A percentile compares a stretch with the other conserved stretches of the same genome.
These are phyloP conservation scores for Meganola albula DNA, from an alignment of 2,888 invertebrate genomes.

Conservation along the genomic window DNA sequence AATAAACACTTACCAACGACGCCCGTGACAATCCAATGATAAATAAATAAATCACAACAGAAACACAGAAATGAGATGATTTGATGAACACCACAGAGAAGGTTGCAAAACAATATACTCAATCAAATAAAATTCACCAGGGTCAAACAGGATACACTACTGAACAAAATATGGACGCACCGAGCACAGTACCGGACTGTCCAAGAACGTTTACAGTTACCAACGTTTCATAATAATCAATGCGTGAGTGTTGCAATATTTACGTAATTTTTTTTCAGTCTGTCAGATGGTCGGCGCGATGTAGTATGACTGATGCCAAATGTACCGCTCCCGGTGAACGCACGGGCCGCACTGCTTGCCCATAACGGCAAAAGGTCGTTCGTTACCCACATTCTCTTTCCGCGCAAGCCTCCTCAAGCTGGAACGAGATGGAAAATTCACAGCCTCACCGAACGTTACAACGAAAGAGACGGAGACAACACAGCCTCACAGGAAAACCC, in stretches of 20 bases:
- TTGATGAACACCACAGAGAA: slow-evolving; percentile 52
- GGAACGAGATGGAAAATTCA: slow-evolving; percentile 51
- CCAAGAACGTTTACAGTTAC: slow-evolving; percentile 41
- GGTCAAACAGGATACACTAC: slow-evolving; percentile 63
- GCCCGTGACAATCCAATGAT: slow-evolving; percentile 66
- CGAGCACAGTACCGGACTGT: slow-evolving; percentile 33
- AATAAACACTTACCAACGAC: slow-evolving; percentile 51
- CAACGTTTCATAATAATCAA: slow-evolving; percentile 65
- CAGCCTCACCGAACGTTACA: slow-evolving; percentile 29
- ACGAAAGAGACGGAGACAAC: slow-evolving; percentile 43
- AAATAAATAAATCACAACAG: slow-evolving; percentile 58
- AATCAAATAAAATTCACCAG: slow-evolving; percentile 68
- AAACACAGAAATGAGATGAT: slow-evolving; percentile 55
- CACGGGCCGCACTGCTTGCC: slow-evolving; percentile 74
- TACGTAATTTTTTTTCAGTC: slow-evolving; percentile 74
- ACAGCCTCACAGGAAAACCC: slow-evolving; percentile 71
- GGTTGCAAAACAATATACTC: slow-evolving; percentile 60
- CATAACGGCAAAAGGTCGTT: slow-evolving; percentile 76
- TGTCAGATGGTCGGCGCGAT: slow-evolving; percentile 58
- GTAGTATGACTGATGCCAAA: slow-evolving; percentile 34
- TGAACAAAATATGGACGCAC: slow-evolving; percentile 48
- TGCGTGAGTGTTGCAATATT: slow-evolving; percentile 72
- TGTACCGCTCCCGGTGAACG: slow-evolving; percentile 64
- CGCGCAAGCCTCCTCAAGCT: slow-evolving; percentile 75
- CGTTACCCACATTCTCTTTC: slow-evolving; percentile 77